Evolutionary conservation across 2,113 vertebrate genomes (phyloP), one percentile per base, ranked within the genome.

Genomic region (Chinchilla lanigera): DNA sequence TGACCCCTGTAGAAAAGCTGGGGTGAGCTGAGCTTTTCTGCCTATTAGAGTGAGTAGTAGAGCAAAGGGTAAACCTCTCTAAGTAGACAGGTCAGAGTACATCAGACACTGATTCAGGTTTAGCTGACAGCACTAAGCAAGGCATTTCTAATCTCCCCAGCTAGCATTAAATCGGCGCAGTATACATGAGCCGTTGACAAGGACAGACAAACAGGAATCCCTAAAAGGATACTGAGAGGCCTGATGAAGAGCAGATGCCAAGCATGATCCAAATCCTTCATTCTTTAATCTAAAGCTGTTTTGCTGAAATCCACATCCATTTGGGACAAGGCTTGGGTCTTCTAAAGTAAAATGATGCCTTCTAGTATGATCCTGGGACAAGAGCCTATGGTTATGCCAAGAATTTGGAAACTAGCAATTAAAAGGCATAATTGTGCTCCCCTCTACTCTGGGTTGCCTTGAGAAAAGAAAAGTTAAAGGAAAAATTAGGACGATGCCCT

Each of bases 11-110:
- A 97, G 94, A 98, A 98, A 98, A 98, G 97, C 82, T 10, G 91
- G 65, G 97, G 97, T 98, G 96, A 98, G 96, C 95, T 98, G 98
- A 97, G 94, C 96, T 98, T 98, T 98, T 98, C 97, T 98, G 97
- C 93, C 97, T 98, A 97, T 98, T 98, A 98, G 96, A 98, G 97
- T 98, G 97, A 98, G 97, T 96, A 97, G 97, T 81, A 95, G 89
- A 98, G 98, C 89, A 96, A 98, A 98, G 98, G 98, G 97, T 96
- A 97, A 98, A 97, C 94, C 96, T 98, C 97, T 98, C 47, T 94
- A 97, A 98, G 98, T 87, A 98, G 98, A 63, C 35, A 86, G 98
- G 98, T 97, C 97, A 95, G 97, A 69, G 97, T 63, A 97, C 30
- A 97, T 47, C 77, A 98, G 98, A 97, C 96, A 97, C 90, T 97